A percentile compares a stretch with the other conserved stretches of the same genome.
These are phyloP conservation scores for Engraulis encrasicolus DNA, from an alignment of 2,113 vertebrate genomes.

Conservation along the genomic window DNA sequence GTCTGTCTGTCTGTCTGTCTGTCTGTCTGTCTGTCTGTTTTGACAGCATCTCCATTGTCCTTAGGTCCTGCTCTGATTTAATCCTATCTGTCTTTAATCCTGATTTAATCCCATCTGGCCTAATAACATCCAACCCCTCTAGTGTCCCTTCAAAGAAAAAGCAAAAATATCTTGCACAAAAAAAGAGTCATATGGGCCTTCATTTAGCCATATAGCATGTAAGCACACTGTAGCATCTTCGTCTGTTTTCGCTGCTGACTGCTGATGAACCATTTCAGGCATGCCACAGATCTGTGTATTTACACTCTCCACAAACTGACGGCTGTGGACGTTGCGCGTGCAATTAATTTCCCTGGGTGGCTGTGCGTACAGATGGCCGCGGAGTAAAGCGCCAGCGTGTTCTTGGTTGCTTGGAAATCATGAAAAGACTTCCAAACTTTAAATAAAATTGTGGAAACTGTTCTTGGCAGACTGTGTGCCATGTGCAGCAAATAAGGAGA, in stretches of 20 bases:
- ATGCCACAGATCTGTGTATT: not conserved
- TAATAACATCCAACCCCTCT: too few relatives aligned
- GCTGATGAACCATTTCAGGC: not conserved
- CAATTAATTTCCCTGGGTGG: constrained; percentile 65
- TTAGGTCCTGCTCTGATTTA: too few relatives aligned
- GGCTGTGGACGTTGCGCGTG: constrained; percentile 56
- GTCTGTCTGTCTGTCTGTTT: too few relatives aligned
- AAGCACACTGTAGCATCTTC: too few relatives aligned
- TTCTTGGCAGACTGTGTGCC: not conserved
- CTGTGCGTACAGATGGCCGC: constrained; percentile 65
- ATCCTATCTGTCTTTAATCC: too few relatives aligned
- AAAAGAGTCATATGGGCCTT: not conserved
- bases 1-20: too few relatives aligned
- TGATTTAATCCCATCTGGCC: too few relatives aligned
- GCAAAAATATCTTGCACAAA: not conserved
- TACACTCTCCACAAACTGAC: not conserved
- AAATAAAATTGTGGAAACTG: not conserved
- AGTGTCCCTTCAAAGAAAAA: too few relatives aligned
- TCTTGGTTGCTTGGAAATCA: constrained; percentile 59
- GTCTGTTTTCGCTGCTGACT: not conserved
- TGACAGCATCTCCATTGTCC: too few relatives aligned
- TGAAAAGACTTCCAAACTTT: constrained; percentile 34
- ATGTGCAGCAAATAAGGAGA: not conserved
- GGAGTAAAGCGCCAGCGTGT: constrained; percentile 58
- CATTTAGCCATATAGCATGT: too few relatives aligned